Conservation (phyloP, 1,140 invertebrate genomes). For the Aphaenogaster ashmeadi region DNA sequence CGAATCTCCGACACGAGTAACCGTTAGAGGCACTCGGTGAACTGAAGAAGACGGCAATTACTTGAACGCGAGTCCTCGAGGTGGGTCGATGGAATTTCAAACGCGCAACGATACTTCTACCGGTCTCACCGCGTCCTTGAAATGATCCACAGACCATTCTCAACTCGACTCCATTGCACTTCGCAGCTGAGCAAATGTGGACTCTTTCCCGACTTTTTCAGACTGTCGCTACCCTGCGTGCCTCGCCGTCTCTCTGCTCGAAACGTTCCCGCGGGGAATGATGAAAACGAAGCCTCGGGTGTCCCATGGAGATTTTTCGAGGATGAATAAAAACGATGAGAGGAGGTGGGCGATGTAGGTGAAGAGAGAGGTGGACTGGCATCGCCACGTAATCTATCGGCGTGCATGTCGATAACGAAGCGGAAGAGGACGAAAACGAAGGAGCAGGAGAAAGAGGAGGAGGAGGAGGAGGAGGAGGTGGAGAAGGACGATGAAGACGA, state of each 20-base stretch:
- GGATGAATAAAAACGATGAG: conserved; percentile 8
- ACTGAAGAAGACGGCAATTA: conserved; percentile 75
- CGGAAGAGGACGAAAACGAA: conserved; percentile 44
- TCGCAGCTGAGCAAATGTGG: conserved; percentile 48
- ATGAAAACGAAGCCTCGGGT: background rate
- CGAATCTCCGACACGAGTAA: conserved; percentile 67
- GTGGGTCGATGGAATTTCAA: conserved; percentile 77
- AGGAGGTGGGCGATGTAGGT: background rate
- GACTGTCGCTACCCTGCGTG: background rate
- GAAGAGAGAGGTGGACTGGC: background rate
- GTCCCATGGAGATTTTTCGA: background rate
- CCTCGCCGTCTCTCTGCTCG: background rate
- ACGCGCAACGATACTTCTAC: conserved; percentile 61
- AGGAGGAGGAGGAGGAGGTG: conserved; percentile 2
- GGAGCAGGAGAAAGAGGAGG: conserved; percentile 23
- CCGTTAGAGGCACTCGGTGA: conserved; percentile 42
- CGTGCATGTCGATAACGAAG: conserved; percentile 57
- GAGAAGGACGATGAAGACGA: conserved; percentile 35
- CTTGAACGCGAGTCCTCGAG: conserved; percentile 72
- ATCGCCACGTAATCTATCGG: conserved; percentile 70
- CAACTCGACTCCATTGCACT: conserved; percentile 7
- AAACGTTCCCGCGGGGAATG: background rate
- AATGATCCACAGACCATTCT: conserved; percentile 53
- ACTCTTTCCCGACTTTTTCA: conserved; percentile 25
- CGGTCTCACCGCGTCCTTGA: conserved; percentile 65